Conservation (phyloP, 2,797 vertebrate species). For the Salmo trutta region DNA sequence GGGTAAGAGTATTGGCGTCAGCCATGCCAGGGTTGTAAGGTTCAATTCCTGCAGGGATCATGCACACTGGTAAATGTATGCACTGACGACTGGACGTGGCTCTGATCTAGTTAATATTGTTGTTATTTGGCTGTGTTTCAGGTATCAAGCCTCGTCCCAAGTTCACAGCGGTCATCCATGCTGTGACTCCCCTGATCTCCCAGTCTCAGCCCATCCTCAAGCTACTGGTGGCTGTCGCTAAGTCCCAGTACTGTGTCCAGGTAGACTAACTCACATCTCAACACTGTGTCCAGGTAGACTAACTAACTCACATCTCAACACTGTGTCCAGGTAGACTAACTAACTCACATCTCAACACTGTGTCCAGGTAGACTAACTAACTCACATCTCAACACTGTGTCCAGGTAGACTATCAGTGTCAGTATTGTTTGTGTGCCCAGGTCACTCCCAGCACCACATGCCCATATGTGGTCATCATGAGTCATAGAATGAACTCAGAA, state of each 20-base stretch:
- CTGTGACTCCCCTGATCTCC: conserved; percentile 94
- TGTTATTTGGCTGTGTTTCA: conserved; percentile 54
- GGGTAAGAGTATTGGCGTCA: no score
- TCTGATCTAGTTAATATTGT: background rate
- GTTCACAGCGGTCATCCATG: conserved; percentile 95
- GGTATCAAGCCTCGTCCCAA: conserved; percentile 90
- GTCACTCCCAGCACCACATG: conserved; percentile 67
- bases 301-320: no score
- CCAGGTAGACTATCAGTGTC: no score
- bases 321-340: no score
- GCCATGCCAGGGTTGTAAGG: no score
- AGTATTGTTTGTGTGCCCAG: conserved; percentile 78
- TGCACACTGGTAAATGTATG: background rate
- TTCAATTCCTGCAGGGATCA: background rate
- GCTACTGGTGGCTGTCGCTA: conserved; percentile 92
- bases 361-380: no score
- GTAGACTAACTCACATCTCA: conserved; percentile 57
- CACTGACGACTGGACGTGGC: background rate
- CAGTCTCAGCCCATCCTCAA: conserved; percentile 98
- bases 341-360: no score
- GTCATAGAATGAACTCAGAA: background rate
- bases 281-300: no score
- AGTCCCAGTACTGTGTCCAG: conserved; percentile 98
- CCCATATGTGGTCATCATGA: background rate
- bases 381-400: no score